Conservation (phyloP, 1,140 invertebrate species). For the Triops cancriformis region DNA sequence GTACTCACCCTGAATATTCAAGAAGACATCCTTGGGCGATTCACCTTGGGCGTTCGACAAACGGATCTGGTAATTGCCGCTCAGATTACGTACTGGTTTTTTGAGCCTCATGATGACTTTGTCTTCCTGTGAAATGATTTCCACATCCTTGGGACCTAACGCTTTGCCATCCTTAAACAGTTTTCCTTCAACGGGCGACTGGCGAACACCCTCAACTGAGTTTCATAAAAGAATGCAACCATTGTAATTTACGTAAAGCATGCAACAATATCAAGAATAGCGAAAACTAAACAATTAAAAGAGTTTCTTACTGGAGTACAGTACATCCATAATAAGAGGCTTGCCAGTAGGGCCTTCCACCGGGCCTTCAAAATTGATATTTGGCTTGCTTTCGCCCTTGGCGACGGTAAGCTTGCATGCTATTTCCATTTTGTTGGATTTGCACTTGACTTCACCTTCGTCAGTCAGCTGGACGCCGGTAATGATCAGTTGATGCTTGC, state of each 20-base stretch:
- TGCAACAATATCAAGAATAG: no score
- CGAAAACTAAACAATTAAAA: background rate
- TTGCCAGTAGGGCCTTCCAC: constrained; percentile 69
- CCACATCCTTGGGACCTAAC: constrained; percentile 74
- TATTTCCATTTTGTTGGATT: constrained; percentile 68
- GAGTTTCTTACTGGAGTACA: constrained; percentile 67
- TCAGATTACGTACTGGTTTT: constrained; percentile 69
- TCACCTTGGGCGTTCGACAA: constrained; percentile 79
- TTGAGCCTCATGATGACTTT: constrained; percentile 83
- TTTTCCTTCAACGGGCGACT: constrained; percentile 78
- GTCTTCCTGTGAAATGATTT: constrained; percentile 78
- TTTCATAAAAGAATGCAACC: constrained; percentile 31
- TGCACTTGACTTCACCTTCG: constrained; percentile 73
- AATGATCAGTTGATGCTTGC: constrained; percentile 82
- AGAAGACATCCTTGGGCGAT: constrained; percentile 68
- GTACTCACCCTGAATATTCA: constrained; percentile 69
- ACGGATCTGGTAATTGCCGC: constrained; percentile 77
- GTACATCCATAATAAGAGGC: constrained; percentile 75
- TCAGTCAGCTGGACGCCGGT: constrained; percentile 70
- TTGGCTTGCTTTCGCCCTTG: constrained; percentile 72
- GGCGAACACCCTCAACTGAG: constrained; percentile 72
- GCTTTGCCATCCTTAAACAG: constrained; percentile 79
- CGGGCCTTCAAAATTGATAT: constrained; percentile 67
- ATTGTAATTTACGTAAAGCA: no score
- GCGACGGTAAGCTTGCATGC: constrained; percentile 72